Evolutionary conservation across 2,888 invertebrate genomes (phyloP).

Genomic region (Abrostola tripartita): DNA sequence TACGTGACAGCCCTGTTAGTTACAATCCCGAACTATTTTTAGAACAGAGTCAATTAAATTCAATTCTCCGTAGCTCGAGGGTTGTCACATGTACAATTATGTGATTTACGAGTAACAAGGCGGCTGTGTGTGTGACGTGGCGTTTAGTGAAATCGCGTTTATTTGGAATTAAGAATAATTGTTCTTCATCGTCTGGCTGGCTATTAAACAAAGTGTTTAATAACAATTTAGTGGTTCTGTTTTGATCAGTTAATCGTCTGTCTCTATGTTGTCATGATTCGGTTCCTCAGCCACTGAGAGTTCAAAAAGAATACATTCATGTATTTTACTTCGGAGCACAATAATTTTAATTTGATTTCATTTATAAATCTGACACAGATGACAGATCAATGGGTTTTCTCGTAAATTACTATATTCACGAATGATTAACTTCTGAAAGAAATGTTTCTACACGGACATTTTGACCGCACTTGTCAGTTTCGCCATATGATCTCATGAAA

Average conservation of each 20-base stretch:
- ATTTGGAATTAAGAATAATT: slow-evolving; percentile 77
- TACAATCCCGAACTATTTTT: slow-evolving; percentile 73
- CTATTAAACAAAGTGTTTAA: slow-evolving; percentile 65
- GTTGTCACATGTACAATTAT: slow-evolving; percentile 81
- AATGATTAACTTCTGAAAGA: no score
- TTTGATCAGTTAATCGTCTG: slow-evolving; percentile 46
- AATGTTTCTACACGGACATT: background rate
- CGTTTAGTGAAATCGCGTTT: slow-evolving; percentile 74
- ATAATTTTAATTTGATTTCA: no score
- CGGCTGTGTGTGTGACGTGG: slow-evolving; percentile 52
- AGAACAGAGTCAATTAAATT: slow-evolving; percentile 81
- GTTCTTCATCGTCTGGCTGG: slow-evolving; percentile 68
- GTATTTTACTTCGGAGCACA: no score
- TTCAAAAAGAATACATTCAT: background rate
- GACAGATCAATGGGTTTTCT: no score
- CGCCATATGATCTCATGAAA: background rate
- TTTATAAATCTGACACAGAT: no score
- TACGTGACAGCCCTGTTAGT: slow-evolving; percentile 51
- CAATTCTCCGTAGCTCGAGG: slow-evolving; percentile 76
- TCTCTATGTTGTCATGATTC: slow-evolving; percentile 10
- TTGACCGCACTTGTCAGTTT: background rate
- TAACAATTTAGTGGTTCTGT: slow-evolving; percentile 57
- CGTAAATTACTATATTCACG: no score
- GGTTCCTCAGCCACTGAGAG: background rate
- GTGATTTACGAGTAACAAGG: slow-evolving; percentile 75